Base-by-base conservation (phyloP, 2,113 vertebrate genomes). In the Forbesichthys papilliferus region DNA sequence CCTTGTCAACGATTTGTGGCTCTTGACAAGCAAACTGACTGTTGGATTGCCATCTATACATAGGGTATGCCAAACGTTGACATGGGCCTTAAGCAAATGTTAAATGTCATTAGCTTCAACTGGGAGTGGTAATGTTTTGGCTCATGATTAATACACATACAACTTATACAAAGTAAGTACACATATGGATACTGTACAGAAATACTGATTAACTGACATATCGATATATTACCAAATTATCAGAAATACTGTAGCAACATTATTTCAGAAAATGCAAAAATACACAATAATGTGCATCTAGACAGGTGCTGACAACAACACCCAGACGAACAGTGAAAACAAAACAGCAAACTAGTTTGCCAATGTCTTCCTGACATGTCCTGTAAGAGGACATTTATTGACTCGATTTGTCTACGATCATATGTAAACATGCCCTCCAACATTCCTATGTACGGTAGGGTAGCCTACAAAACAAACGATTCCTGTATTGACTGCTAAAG, bases 401-500 rank as follows among this genome's bases (percentile, higher is more conserved):
- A 54, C 48, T 42, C 36, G 36, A 47, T 66, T 33, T n/a, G 8
- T 13, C 9, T 4, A 0, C 49, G 46, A 47, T 14, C 16, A 48
- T 64, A 5, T 11, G 48, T 13, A 48, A 13, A 49, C 34, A n/a
- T 14, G 20, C 4, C 42, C 20, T 64, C 3, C 3, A 18, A 0
- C 10, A 64, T 66, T 14, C 48, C 57, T 5, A 5, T 42, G 36
- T 42, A 42, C 36, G 20, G 20, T 20, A 20, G 20, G 20, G 20
- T 20, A 20, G 20, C 20, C 20, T 20, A 20, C 4, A 42, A 7
- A 42, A 4, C 36, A 42, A 78, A 49, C 33, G 64, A 66, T 66
- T 34, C 48, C 9, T 63, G 67, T 42, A 63, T 56, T 7, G 64
- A 42, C 62, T 27, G 27, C 27, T 55, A 51, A 7, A 52, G 58